A percentile compares a stretch with the other conserved stretches of the same genome.
These are phyloP conservation scores for Xenopus laevis DNA, from an alignment of 2,113 vertebrate species.

Conservation along the genomic window DNA sequence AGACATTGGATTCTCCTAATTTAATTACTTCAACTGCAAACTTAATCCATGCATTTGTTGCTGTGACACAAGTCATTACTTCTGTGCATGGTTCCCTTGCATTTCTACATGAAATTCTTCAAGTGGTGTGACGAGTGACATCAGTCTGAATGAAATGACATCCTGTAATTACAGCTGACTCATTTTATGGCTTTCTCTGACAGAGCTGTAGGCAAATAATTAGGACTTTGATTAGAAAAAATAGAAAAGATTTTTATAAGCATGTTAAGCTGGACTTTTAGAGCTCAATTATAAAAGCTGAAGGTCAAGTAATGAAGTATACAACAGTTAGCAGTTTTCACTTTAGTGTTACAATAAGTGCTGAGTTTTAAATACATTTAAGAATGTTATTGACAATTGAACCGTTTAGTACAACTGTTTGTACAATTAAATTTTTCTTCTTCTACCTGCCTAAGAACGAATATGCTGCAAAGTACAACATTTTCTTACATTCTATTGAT, in stretches of 20 bases:
- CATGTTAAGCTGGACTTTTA: conserved; percentile 20
- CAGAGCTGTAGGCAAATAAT: conserved; percentile 41
- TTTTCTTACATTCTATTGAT: too few species aligned
- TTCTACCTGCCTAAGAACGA: too few species aligned
- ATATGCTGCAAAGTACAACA: too few species aligned
- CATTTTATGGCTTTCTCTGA: conserved; percentile 35
- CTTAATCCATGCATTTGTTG: conserved; percentile 32
- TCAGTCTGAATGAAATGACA: conserved; percentile 36
- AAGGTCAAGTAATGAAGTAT: conserved; percentile 25
- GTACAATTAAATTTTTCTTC: too few species aligned
- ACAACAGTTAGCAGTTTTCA: too few species aligned
- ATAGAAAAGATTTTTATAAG: conserved; percentile 26
- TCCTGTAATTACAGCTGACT: conserved; percentile 42
- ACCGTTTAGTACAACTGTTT: too few species aligned
- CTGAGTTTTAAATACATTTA: too few species aligned
- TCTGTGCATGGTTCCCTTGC: conserved; percentile 30
- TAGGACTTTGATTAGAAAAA: conserved; percentile 29
- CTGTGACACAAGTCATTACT: conserved; percentile 34
- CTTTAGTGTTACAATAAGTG: too few species aligned
- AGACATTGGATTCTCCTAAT: conserved; percentile 10
- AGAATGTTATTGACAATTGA: too few species aligned
- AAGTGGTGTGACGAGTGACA: conserved; percentile 35
- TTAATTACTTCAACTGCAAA: conserved; percentile 21
- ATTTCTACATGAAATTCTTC: conserved; percentile 41
- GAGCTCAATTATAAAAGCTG: conserved; percentile 31